phyloP scores from a whole-genome alignment of 1,140 invertebrate genomes.

The Ceratina australensis region DNA sequence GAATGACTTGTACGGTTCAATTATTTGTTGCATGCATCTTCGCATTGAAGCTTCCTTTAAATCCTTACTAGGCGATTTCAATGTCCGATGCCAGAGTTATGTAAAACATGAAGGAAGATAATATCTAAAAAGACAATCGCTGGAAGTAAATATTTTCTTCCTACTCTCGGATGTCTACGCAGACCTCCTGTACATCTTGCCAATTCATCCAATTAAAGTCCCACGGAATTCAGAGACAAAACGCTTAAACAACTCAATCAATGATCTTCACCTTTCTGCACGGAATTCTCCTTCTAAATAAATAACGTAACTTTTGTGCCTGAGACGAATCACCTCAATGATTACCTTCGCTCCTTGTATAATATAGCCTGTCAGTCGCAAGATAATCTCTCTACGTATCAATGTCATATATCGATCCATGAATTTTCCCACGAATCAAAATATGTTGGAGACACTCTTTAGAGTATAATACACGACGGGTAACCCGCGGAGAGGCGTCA shows the following conservation, averaged over 20 bases:
- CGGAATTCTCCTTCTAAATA: background rate
- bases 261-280: background rate
- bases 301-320: too few relatives aligned
- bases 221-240: slow-evolving; percentile 4
- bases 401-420: too few relatives aligned
- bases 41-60: background rate
- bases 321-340: too few relatives aligned
- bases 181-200: background rate
- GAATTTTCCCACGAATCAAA: slow-evolving; percentile 12
- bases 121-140: background rate
- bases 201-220: slow-evolving; percentile 20
- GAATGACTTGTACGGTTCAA: background rate
- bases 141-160: too few relatives aligned
- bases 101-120: background rate
- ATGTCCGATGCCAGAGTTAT: background rate
- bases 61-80: background rate
- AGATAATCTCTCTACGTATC: too few relatives aligned
- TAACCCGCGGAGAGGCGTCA: slow-evolving; percentile 9
- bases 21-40: too few relatives aligned
- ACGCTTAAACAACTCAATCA: slow-evolving; percentile 30
- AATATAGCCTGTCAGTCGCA: too few relatives aligned
- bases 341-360: too few relatives aligned
- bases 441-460: background rate
- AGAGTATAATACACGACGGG: slow-evolving; percentile 13
- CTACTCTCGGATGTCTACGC: background rate